A percentile compares a stretch with the other conserved stretches of the same genome.
phyloP scores from a whole-genome alignment of 2,888 invertebrate species.

The Parascotia fuliginaria region DNA sequence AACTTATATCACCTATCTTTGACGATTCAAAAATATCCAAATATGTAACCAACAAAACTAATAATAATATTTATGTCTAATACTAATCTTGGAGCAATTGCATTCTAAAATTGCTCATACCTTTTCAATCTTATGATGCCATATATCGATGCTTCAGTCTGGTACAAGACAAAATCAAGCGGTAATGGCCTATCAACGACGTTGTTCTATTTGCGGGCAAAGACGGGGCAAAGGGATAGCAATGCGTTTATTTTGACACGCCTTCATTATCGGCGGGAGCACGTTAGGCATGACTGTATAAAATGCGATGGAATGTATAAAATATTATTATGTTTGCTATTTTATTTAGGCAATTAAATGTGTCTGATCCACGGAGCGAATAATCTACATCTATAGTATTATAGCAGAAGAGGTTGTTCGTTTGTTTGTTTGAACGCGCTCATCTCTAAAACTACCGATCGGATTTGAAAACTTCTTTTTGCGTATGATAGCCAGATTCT shows the following conservation, averaged over 20 bases:
- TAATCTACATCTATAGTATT: too few species aligned
- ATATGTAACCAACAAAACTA: too few species aligned
- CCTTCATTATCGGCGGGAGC: conserved; percentile 37
- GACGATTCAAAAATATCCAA: too few species aligned
- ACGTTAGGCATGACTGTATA: not conserved
- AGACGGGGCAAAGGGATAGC: conserved; percentile 22
- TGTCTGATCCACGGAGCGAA: too few species aligned
- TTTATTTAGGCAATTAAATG: too few species aligned
- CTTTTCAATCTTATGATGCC: conserved; percentile 17
- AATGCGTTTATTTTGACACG: conserved; percentile 41
- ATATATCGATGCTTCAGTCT: conserved; percentile 19
- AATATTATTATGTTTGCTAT: conserved; percentile 1
- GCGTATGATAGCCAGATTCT: too few species aligned
- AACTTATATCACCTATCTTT: too few species aligned
- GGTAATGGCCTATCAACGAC: conserved; percentile 38
- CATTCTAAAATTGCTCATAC: not conserved
- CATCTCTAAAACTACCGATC: too few species aligned
- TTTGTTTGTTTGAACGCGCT: too few species aligned
- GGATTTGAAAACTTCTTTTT: too few species aligned
- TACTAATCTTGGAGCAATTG: not conserved
- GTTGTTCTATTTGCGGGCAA: conserved; percentile 42
- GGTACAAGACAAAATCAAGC: conserved; percentile 29
- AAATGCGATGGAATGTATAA: not conserved
- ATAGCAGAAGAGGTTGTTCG: too few species aligned
- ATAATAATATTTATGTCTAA: too few species aligned